Percentiles rank a stretch among this genome's conserved stretches.
phyloP scores from a whole-genome alignment of 2,797 vertebrate genomes.

The Danio jaintianensis region DNA sequence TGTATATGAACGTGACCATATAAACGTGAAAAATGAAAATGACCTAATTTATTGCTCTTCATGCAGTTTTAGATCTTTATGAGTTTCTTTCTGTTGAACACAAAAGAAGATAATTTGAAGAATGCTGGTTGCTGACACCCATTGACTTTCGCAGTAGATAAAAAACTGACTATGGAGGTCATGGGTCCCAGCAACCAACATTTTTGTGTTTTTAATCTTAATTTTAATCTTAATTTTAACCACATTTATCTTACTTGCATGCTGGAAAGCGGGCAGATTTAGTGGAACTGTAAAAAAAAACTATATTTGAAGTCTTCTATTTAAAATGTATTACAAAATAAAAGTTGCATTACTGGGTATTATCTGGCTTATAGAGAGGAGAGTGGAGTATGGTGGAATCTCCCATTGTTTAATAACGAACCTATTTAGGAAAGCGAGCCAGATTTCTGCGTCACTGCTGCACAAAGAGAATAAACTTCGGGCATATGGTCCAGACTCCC shows the following conservation, averaged over 20 bases:
- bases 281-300: neutral
- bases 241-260: too few species aligned
- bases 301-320: neutral
- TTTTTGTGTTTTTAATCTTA: too few species aligned
- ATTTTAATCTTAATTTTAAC: neutral
- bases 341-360: neutral
- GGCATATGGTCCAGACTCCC: conserved; percentile 35
- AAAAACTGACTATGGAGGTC: too few species aligned
- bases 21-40: too few species aligned
- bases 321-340: neutral
- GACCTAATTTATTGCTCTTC: too few species aligned
- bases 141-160: too few species aligned
- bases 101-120: too few species aligned
- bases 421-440: neutral
- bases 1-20: too few species aligned
- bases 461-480: conserved; percentile 1
- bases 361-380: conserved; percentile 12
- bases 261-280: neutral
- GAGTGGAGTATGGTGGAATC: neutral
- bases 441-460: neutral
- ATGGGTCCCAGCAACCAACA: too few species aligned
- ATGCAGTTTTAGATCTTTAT: too few species aligned
- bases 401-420: conserved; percentile 11
- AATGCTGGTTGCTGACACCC: too few species aligned
- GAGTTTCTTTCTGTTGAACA: too few species aligned